Percentiles rank a stretch among this genome's conserved stretches.
These are phyloP conservation scores for Drosophila rufa DNA, from an alignment of 1,140 invertebrate species.

Conservation along the genomic window DNA sequence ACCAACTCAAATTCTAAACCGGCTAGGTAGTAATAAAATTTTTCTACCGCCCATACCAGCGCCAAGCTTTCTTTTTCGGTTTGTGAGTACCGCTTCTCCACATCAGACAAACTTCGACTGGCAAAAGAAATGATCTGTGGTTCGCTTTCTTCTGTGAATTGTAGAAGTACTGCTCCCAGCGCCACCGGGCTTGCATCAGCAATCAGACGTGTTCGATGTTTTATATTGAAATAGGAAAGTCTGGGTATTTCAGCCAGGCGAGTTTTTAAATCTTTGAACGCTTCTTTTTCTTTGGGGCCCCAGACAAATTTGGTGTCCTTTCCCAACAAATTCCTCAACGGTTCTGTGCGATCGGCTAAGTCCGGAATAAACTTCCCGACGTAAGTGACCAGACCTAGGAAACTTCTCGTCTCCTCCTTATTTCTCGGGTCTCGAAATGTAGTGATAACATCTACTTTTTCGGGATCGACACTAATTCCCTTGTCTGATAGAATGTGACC, in stretches of 20 bases:
- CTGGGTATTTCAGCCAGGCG: constrained; percentile 28
- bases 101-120: constrained; percentile 77
- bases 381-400: constrained; percentile 76
- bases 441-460: constrained; percentile 39
- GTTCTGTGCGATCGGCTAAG: constrained; percentile 30
- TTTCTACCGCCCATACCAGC: no score
- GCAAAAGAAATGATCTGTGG: constrained; percentile 32
- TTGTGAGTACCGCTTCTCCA: constrained; percentile 84
- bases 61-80: no score
- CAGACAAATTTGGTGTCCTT: constrained; percentile 32
- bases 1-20: no score
- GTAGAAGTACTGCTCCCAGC: constrained; percentile 60
- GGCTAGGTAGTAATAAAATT: no score
- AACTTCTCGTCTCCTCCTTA: constrained; percentile 73
- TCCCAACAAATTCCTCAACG: constrained; percentile 23
- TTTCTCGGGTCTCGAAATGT: constrained; percentile 35
- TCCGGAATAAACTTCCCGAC: constrained; percentile 74
- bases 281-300: constrained; percentile 25
- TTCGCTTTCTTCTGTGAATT: constrained; percentile 37
- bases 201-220: constrained; percentile 49
- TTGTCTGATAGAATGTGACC: constrained; percentile 34
- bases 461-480: constrained; percentile 31
- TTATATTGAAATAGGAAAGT: constrained; percentile 34
- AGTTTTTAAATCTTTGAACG: constrained; percentile 34
- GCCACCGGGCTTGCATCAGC: constrained; percentile 67